Percentiles rank a stretch among this genome's conserved stretches.
phyloP scores from a whole-genome alignment of 92 coral and sea anemone species.

The Porites rus region DNA sequence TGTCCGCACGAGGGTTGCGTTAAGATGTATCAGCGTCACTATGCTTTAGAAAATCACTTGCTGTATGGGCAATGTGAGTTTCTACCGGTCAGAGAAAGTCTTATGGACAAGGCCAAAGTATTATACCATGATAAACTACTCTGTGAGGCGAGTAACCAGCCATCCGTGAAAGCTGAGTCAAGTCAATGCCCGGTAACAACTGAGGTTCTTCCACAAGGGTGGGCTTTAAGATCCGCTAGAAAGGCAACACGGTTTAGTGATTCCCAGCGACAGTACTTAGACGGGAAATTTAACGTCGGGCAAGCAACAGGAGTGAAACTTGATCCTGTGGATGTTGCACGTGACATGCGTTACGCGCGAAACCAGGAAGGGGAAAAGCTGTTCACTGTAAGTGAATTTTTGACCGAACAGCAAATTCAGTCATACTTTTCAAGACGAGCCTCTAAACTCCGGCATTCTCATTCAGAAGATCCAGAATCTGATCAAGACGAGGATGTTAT shows the following conservation, averaged over 20 bases:
- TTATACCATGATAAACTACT: slow-evolving; percentile 46
- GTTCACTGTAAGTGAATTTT: slow-evolving; percentile 48
- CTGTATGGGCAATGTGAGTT: slow-evolving; percentile 53
- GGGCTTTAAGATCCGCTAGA: slow-evolving; percentile 56
- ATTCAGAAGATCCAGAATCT: no score
- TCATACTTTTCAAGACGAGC: no score
- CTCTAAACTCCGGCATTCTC: background rate
- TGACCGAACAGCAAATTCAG: slow-evolving; percentile 51
- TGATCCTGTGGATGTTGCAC: slow-evolving; percentile 41
- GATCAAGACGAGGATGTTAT: no score
- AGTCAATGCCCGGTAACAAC: background rate
- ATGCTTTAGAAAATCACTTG: slow-evolving; percentile 64
- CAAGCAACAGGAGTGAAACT: slow-evolving; percentile 25
- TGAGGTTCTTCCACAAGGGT: slow-evolving; percentile 46
- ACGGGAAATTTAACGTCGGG: slow-evolving; percentile 54
- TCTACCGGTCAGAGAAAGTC: slow-evolving; percentile 43
- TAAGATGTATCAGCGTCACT: slow-evolving; percentile 49
- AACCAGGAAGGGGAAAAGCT: slow-evolving; percentile 40
- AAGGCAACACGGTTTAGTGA: slow-evolving; percentile 48
- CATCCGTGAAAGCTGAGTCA: background rate
- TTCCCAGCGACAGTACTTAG: slow-evolving; percentile 30
- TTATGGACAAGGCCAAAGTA: slow-evolving; percentile 61
- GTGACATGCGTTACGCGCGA: slow-evolving; percentile 63
- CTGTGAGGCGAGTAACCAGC: slow-evolving; percentile 20
- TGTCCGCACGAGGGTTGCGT: slow-evolving; percentile 74